Evolutionary conservation across 1,140 invertebrate genomes (phyloP).

Genomic region (Drosophila orosa): DNA sequence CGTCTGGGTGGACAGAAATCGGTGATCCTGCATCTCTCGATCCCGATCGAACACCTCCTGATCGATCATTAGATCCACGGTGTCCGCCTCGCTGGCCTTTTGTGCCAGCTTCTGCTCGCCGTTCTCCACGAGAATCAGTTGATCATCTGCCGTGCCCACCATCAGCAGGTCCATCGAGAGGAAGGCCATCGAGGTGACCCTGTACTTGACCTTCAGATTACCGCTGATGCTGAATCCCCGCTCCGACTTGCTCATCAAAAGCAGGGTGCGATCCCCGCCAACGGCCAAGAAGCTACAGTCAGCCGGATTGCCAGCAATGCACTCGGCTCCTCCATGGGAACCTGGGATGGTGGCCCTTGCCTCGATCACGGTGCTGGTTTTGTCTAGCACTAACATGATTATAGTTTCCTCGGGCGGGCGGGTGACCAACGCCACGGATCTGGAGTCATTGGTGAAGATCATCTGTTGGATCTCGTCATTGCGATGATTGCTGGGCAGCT

Average conservation of each 20-base stretch:
- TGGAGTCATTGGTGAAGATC: slow-evolving; percentile 90
- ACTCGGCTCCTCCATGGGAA: slow-evolving; percentile 79
- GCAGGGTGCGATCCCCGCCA: slow-evolving; percentile 88
- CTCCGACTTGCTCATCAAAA: slow-evolving; percentile 90
- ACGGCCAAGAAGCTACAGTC: slow-evolving; percentile 89
- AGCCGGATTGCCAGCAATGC: slow-evolving; percentile 86
- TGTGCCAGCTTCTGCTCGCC: slow-evolving; percentile 89
- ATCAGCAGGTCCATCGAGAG: slow-evolving; percentile 89
- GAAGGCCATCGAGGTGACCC: slow-evolving; percentile 88
- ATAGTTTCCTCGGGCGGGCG: slow-evolving; percentile 90
- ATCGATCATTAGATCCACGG: slow-evolving; percentile 84
- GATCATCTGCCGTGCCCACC: slow-evolving; percentile 89
- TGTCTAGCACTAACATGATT: slow-evolving; percentile 91
- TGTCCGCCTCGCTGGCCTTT: slow-evolving; percentile 84
- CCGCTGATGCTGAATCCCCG: slow-evolving; percentile 89
- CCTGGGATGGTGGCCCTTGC: slow-evolving; percentile 87
- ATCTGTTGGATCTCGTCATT: slow-evolving; percentile 87
- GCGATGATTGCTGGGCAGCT: slow-evolving; percentile 85
- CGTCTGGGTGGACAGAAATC: slow-evolving; percentile 41
- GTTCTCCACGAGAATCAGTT: slow-evolving; percentile 89
- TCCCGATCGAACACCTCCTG: slow-evolving; percentile 76
- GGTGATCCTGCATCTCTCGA: slow-evolving; percentile 56
- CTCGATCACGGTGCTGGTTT: slow-evolving; percentile 89
- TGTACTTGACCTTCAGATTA: slow-evolving; percentile 89
- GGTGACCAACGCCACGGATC: slow-evolving; percentile 88